phyloP scores from a whole-genome alignment of 2,888 invertebrate genomes.

The Drosophila ezoana region DNA sequence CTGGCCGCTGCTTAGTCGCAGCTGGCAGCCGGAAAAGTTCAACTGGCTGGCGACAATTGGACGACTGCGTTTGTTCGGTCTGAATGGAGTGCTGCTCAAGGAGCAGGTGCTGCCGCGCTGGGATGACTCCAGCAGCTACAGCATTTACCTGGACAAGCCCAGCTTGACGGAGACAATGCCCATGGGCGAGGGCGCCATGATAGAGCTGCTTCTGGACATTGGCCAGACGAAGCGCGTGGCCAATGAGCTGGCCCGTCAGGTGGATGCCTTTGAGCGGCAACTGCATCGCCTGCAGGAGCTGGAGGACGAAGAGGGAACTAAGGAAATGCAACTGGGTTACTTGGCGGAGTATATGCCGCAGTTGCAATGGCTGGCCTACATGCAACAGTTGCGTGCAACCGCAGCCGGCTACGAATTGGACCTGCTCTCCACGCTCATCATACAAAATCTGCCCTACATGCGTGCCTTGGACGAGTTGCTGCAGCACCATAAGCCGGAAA shows the following conservation, averaged over 20 bases:
- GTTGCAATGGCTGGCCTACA: slow-evolving; percentile 75
- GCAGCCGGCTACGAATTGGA: slow-evolving; percentile 47
- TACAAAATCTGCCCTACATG: slow-evolving; percentile 81
- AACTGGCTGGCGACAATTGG: slow-evolving; percentile 80
- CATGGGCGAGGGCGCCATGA: slow-evolving; percentile 77
- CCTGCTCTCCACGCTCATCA: slow-evolving; percentile 76
- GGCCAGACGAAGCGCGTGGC: slow-evolving; percentile 77
- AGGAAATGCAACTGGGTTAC: slow-evolving; percentile 82
- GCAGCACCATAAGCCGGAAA: slow-evolving; percentile 58
- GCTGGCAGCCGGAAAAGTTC: slow-evolving; percentile 76
- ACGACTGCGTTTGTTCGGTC: slow-evolving; percentile 74
- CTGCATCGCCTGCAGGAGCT: slow-evolving; percentile 72
- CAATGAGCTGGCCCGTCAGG: slow-evolving; percentile 76
- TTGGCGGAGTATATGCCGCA: slow-evolving; percentile 77
- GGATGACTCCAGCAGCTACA: slow-evolving; percentile 80
- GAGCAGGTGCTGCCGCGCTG: slow-evolving; percentile 82
- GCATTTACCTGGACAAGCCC: slow-evolving; percentile 81
- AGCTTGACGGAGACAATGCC: slow-evolving; percentile 72
- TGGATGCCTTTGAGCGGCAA: slow-evolving; percentile 77
- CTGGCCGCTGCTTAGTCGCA: slow-evolving; percentile 67
- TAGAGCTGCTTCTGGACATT: slow-evolving; percentile 78
- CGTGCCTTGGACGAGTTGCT: slow-evolving; percentile 71
- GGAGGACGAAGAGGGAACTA: slow-evolving; percentile 79
- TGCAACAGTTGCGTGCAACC: slow-evolving; percentile 62
- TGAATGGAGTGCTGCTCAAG: slow-evolving; percentile 79